A percentile compares a stretch with the other conserved stretches of the same genome.
phyloP scores from a whole-genome alignment of 2,797 vertebrate genomes.

The Lagodon rhomboides region DNA sequence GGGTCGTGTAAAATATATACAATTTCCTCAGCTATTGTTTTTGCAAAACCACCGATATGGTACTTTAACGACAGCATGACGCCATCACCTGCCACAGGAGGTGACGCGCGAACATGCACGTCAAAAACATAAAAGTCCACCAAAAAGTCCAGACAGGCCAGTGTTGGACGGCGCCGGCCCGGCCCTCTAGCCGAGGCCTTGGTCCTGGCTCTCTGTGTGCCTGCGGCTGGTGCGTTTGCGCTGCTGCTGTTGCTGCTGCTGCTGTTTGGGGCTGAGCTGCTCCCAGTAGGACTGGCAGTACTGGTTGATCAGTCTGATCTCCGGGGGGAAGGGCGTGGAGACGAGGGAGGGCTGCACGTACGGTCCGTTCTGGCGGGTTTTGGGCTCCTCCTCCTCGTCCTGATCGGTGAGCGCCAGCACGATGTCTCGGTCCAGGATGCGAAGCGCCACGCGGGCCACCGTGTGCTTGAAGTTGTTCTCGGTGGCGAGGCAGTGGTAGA shows the following conservation, averaged over 20 bases:
- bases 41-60: slow-evolving; percentile 64
- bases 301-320: slow-evolving; percentile 88
- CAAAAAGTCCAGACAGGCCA: slow-evolving; percentile 66
- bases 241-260: slow-evolving; percentile 80
- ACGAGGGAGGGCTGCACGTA: slow-evolving; percentile 36
- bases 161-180: slow-evolving; percentile 19
- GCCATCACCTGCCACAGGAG: slow-evolving; percentile 54
- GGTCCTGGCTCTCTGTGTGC: slow-evolving; percentile 82
- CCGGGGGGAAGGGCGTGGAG: slow-evolving; percentile 79
- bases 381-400: slow-evolving; percentile 76
- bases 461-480: slow-evolving; percentile 91
- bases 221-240: slow-evolving; percentile 83
- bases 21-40: slow-evolving; percentile 38
- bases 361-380: slow-evolving; percentile 50
- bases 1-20: slow-evolving; percentile 50
- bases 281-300: slow-evolving; percentile 90
- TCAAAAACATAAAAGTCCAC: slow-evolving; percentile 70
- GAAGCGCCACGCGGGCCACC: slow-evolving; percentile 83
- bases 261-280: slow-evolving; percentile 78
- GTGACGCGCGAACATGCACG: slow-evolving; percentile 54
- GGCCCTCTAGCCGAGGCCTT: slow-evolving; percentile 75
- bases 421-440: slow-evolving; percentile 87
- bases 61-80: slow-evolving; percentile 55
- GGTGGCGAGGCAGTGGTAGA: slow-evolving; percentile 88
- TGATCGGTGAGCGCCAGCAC: slow-evolving; percentile 85